These are phyloP conservation scores for Parazoanthus atlanticus DNA, from an alignment of 92 coral and sea anemone genomes.

Conservation along the genomic window DNA sequence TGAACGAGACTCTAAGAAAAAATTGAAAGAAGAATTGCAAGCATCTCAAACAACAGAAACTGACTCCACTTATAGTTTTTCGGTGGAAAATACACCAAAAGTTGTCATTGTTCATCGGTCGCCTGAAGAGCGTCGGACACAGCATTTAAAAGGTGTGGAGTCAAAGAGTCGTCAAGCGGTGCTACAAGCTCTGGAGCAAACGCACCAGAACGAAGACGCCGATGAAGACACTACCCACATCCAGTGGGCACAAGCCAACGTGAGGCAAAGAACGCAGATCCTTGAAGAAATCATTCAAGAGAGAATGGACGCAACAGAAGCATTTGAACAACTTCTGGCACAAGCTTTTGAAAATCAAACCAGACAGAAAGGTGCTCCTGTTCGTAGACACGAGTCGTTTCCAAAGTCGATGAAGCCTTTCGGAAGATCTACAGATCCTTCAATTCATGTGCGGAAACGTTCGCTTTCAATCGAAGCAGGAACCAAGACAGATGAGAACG, in stretches of 20 bases:
- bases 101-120: constrained; percentile 45
- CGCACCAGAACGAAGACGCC: constrained; percentile 53
- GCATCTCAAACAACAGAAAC: constrained; percentile 8
- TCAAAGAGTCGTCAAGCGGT: constrained; percentile 57
- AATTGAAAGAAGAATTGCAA: constrained; percentile 21
- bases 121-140: constrained; percentile 11
- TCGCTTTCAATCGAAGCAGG: constrained; percentile 72
- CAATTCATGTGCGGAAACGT: constrained; percentile 64
- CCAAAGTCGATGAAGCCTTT: constrained; percentile 63
- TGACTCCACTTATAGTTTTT: not conserved
- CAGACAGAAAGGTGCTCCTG: constrained; percentile 32
- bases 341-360: constrained; percentile 27
- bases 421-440: constrained; percentile 44
- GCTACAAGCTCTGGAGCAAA: constrained; percentile 49
- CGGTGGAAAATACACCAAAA: constrained; percentile 31
- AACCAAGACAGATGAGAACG: not conserved
- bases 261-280: constrained; percentile 74
- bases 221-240: constrained; percentile 48
- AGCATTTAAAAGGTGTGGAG: not conserved
- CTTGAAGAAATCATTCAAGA: constrained; percentile 77
- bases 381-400: constrained; percentile 76
- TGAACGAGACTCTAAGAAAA: constrained; percentile 54
- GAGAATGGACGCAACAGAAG: constrained; percentile 25
- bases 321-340: constrained; percentile 28
- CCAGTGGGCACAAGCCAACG: constrained; percentile 76